Evolutionary conservation across 2,888 invertebrate species (phyloP), one percentile per base, ranked within the genome.

Genomic region (Orthosia gracilis): DNA sequence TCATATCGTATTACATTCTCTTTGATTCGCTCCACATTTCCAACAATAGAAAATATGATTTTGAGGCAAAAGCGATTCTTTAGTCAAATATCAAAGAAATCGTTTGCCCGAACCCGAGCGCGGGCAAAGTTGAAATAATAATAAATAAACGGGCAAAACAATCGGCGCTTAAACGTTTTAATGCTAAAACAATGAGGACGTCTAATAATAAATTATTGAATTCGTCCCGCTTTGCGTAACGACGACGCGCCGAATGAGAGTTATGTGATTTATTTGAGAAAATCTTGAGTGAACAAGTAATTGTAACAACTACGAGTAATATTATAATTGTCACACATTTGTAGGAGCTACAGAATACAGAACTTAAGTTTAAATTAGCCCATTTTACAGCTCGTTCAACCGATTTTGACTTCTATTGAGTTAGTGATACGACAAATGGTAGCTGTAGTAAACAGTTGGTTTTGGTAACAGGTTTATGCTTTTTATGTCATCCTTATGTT

Each of bases 21-120:
- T 85, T 78, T 78, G 78, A 72, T 73, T 57, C 59, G 65, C 57
- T 65, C 57, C 73, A 78, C 63, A 80, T 75, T 85, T 79, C 67
- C 49, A 64, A 86, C 82, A 85, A 85, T 77, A 69, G 84, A 85
- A 80, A 82, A 82, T 75, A 73, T 65, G 57, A 77, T 84, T 80
- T 87, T 65, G 61, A 65, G 15, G 18, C 62, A 72, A 74, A 79
- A 79, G 52, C 70, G 63, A 84, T 87, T 87, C 89, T 87, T 89
- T 89, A 85, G 84, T 90, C 83, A 82, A 88, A 89, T 91, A 89
- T 91, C 91, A 91, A 91, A 91, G 91, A 89, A 91, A 88, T 89
- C 81, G 82, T 89, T 89, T 85, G 80, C 78, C 82, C 62, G 80
- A 80, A 87, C 88, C 86, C 87, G 82, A 88, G 86, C 82, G 73